A percentile compares a stretch with the other conserved stretches of the same genome.
phyloP scores from a whole-genome alignment of 2,888 invertebrate genomes.

The Sympetrum striolatum region DNA sequence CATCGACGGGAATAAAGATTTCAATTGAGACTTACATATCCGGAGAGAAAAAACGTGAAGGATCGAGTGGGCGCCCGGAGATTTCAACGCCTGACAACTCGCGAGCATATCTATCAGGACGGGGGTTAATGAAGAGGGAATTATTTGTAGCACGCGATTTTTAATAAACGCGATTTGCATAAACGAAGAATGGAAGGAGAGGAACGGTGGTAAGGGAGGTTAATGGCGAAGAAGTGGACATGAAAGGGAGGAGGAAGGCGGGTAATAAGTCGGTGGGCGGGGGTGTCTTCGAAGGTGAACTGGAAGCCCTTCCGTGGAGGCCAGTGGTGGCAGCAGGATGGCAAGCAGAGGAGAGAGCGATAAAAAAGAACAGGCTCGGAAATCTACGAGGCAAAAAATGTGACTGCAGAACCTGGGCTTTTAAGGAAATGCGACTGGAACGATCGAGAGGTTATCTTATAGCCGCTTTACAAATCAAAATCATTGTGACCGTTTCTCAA shows the following conservation, averaged over 20 bases:
- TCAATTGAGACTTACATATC: background rate
- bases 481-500: background rate
- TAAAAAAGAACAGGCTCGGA: background rate
- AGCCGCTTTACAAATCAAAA: background rate
- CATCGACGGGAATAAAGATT: background rate
- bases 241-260: background rate
- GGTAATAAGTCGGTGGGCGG: background rate
- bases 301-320: background rate
- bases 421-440: background rate
- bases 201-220: background rate
- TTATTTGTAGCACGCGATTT: background rate
- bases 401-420: background rate
- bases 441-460: background rate
- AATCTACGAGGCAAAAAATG: background rate
- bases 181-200: background rate
- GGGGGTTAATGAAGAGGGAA: background rate
- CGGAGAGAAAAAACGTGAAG: background rate
- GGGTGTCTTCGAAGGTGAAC: slow-evolving; percentile 13
- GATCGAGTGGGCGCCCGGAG: background rate
- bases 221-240: background rate
- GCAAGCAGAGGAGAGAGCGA: background rate
- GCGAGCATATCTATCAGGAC: background rate
- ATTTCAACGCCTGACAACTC: background rate
- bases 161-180: background rate
- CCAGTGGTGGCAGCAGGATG: background rate